Conservation (phyloP, 2,113 vertebrate species). For the Strix uralensis region DNA sequence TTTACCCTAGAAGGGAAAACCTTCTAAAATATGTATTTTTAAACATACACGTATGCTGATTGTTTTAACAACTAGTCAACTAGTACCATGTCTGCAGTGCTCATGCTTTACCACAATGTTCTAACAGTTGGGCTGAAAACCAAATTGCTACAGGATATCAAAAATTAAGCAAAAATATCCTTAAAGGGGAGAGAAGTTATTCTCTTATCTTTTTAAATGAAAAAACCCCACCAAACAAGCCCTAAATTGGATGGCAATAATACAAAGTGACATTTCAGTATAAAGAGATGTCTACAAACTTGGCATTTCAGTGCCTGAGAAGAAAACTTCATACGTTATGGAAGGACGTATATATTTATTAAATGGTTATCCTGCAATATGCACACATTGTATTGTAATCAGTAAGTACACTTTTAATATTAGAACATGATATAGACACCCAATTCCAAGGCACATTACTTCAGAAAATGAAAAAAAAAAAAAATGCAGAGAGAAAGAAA, state of each 20-base stretch:
- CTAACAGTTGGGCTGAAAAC: not conserved
- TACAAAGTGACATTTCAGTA: not conserved
- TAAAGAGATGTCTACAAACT: not conserved
- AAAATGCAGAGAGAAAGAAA: not conserved
- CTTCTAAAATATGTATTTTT: not conserved
- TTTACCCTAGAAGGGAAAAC: conserved; percentile 10
- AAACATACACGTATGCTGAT: not conserved
- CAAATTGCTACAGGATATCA: not conserved
- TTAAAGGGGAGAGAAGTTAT: not conserved
- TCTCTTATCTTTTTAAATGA: not conserved
- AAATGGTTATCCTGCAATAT: not conserved
- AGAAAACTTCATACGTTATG: not conserved
- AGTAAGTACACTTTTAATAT: not conserved
- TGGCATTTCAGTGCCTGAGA: not conserved
- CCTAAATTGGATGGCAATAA: not conserved
- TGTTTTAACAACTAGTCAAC: not conserved
- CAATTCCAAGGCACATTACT: not conserved
- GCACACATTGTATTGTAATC: not conserved
- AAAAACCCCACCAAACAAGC: not conserved
- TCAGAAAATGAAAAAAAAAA: not conserved
- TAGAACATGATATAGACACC: not conserved
- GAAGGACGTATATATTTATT: not conserved
- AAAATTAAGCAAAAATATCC: not conserved
- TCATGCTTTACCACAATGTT: not conserved
- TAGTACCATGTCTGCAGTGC: not conserved